Evolutionary conservation across 2,113 vertebrate species (phyloP).

Genomic region (Pyrgilauda ruficollis): DNA sequence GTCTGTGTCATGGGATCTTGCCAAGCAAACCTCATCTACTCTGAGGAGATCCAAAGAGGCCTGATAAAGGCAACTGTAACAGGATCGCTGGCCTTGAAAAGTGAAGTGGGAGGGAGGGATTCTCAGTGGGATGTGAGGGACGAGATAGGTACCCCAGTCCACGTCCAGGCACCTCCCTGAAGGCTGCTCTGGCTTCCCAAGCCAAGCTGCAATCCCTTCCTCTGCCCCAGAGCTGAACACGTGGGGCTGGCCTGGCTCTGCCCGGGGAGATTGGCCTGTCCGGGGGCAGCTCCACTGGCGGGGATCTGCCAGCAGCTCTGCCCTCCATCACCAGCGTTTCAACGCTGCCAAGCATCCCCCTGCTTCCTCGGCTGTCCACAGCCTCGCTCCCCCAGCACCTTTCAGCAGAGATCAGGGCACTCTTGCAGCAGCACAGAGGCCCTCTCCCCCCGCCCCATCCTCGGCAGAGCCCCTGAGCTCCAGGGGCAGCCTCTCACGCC

Average conservation of each 20-base stretch:
- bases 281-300: fast-evolving
- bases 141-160: not conserved
- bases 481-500: not conserved
- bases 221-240: fast-evolving
- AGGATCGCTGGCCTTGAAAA: not conserved
- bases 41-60: not conserved
- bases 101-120: not conserved
- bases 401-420: fast-evolving
- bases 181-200: not conserved
- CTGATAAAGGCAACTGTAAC: not conserved
- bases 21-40: not conserved
- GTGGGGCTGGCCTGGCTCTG: fast-evolving
- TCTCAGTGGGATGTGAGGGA: not conserved
- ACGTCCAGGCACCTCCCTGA: not conserved
- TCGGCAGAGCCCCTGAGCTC: not conserved
- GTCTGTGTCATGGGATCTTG: not conserved
- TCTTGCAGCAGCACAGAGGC: not conserved
- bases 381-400: not conserved
- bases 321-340: not conserved
- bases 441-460: not conserved
- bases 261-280: fast-evolving
- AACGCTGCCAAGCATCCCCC: not conserved
- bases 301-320: not conserved
- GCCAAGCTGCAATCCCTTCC: not conserved
- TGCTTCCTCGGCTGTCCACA: fast-evolving